Base-by-base conservation (phyloP, 2,888 invertebrate species). In the Orchestes rusci region DNA sequence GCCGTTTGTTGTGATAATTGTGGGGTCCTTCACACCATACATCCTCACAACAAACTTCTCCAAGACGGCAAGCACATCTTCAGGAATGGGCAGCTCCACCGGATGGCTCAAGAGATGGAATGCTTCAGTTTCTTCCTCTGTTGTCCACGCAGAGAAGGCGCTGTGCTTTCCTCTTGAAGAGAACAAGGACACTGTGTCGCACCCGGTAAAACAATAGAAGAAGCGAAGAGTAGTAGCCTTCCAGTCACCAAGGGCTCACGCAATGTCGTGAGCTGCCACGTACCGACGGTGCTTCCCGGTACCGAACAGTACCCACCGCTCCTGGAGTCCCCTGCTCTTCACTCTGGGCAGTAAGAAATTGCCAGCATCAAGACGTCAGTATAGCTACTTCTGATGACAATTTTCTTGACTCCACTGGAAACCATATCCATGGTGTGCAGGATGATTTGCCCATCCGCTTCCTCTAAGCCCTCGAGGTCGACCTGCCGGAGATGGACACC, bases 121-220 rank as follows among this genome's bases (percentile, higher is more conserved):
- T 5, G 30, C 30, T 12, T 30, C 8, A 5, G 12, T 30, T 13
- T 10, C 30, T 10, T 30, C 30, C 7, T 30, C 30, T 10, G 4
- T 12, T 4, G 7, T 12, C 8, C 7, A 30, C 4, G 7, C 30
- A 5, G 7, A 10, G 12, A 30, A 30, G 4, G 30, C 8, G 4
- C 4, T 30, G 5, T 12, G 7, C 12, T 30, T 30, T 10, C 35
- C 16, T 35, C 12, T 3, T 12, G 35, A 35, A 12, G n/a, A 18
- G 12, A 35, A 35, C 2, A 18, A 35, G 7, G 16, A 35, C 12
- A 18, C 16, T 16, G 35, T 35, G 13, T 35, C 35, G 19, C 18
- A 35, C 13, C 18, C 35, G 19, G 15, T 35, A 35, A 35, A 35
- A 15, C 18, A 17, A 17, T 35, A 20, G n/a, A 35, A 18, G 5